Percentiles rank a stretch among this genome's conserved stretches.
Evolutionary conservation across 2,113 vertebrate genomes (phyloP).

Genomic region (Trinectes maculatus): DNA sequence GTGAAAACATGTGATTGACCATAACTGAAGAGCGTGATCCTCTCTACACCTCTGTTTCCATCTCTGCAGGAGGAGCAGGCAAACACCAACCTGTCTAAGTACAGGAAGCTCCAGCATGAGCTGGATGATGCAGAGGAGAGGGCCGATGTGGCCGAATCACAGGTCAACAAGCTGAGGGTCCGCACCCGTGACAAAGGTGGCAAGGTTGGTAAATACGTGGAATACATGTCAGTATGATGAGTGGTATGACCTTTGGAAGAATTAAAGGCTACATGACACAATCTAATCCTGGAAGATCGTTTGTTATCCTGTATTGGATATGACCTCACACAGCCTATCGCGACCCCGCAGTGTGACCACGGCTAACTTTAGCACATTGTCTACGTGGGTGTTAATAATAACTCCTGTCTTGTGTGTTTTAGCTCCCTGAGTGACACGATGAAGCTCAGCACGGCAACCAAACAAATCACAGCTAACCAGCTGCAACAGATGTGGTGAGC

Average conservation of each 20-base stretch:
- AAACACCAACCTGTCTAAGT: constrained; percentile 91
- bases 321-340: constrained; percentile 51
- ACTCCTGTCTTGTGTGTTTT: constrained; percentile 57
- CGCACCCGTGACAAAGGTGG: constrained; percentile 86
- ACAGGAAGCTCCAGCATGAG: constrained; percentile 91
- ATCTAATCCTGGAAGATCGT: constrained; percentile 53
- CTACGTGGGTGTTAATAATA: constrained; percentile 71
- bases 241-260: constrained; percentile 52
- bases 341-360: constrained; percentile 34
- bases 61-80: constrained; percentile 88
- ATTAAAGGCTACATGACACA: constrained; percentile 46
- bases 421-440: constrained; percentile 70
- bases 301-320: constrained; percentile 53
- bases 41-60: too few species aligned
- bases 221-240: constrained; percentile 14
- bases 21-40: background rate
- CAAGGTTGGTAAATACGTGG: constrained; percentile 81
- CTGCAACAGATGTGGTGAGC: constrained; percentile 71
- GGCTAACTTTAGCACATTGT: constrained; percentile 42
- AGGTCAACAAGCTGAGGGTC: constrained; percentile 91
- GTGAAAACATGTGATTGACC: background rate
- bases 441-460: constrained; percentile 13
- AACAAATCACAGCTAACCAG: constrained; percentile 46
- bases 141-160: constrained; percentile 88
- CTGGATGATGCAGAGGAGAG: constrained; percentile 90